Conservation (phyloP, 2,113 vertebrate genomes). For the Dasyprocta punctata region DNA sequence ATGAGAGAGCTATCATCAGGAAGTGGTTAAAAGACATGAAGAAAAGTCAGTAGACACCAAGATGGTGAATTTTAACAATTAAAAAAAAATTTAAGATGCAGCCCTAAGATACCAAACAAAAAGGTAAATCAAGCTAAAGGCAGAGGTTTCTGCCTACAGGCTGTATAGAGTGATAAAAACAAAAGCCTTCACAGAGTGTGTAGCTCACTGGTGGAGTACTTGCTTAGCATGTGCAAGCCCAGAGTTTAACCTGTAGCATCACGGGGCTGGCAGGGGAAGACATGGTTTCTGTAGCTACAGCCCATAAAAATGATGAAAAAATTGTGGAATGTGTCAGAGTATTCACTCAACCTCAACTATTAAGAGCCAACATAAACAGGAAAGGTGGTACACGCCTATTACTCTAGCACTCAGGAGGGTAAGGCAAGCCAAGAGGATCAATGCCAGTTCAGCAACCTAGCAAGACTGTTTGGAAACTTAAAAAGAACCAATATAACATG, state of each 20-base stretch:
- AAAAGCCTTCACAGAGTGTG: neutral
- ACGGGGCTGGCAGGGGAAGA: neutral
- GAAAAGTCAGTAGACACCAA: conserved; percentile 38
- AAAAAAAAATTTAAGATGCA: neutral
- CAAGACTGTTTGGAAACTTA: neutral
- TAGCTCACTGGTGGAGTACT: neutral
- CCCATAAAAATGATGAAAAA: neutral
- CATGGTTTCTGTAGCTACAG: neutral
- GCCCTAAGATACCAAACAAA: neutral
- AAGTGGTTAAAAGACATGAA: conserved; percentile 46
- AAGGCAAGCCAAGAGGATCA: neutral
- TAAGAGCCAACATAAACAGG: neutral
- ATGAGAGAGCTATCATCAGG: neutral
- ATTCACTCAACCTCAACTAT: neutral
- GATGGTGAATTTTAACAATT: conserved; percentile 24
- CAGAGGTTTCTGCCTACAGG: neutral
- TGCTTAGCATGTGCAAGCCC: neutral
- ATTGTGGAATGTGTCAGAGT: neutral
- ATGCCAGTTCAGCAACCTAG: neutral
- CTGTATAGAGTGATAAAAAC: neutral
- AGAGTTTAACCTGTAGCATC: neutral
- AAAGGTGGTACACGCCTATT: neutral
- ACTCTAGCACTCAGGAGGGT: neutral
- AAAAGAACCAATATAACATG: neutral
- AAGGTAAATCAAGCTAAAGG: neutral